A percentile compares a stretch with the other conserved stretches of the same genome.
phyloP scores from a whole-genome alignment of 2,888 invertebrate genomes.

The Pharmacophagus antenor region DNA sequence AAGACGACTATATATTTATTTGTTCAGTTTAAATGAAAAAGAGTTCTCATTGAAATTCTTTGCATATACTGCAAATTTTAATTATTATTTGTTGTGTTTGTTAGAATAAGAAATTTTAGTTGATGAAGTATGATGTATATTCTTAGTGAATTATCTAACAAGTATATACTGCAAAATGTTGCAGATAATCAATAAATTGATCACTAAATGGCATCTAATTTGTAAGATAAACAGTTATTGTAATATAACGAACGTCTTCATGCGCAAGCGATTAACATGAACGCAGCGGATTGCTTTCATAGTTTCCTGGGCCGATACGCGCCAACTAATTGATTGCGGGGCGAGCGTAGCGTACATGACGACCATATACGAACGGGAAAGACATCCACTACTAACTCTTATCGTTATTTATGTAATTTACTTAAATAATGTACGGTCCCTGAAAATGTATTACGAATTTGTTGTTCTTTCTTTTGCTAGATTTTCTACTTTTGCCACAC shows the following conservation, averaged over 20 bases:
- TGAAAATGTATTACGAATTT: background rate
- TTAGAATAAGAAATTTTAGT: too few species aligned
- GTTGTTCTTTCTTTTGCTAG: too few species aligned
- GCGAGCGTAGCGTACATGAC: conserved; percentile 8
- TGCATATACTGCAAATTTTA: too few species aligned
- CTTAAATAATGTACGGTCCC: background rate
- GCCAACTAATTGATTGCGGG: conserved; percentile 21
- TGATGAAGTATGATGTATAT: too few species aligned
- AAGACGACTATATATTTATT: too few species aligned
- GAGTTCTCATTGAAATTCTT: too few species aligned
- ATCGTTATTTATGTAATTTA: conserved; percentile 5
- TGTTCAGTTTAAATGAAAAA: too few species aligned
- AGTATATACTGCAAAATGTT: too few species aligned
- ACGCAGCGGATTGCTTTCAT: conserved; percentile 23
- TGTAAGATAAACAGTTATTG: conserved; percentile 2
- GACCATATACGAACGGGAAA: conserved; percentile 18
- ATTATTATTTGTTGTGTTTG: too few species aligned
- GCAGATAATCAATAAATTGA: background rate
- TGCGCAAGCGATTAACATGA: conserved; percentile 18
- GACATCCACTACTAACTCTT: conserved; percentile 8
- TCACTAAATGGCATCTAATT: conserved; percentile 5
- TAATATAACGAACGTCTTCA: conserved; percentile 17
- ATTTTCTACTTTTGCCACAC: too few species aligned
- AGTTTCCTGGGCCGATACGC: conserved; percentile 26
- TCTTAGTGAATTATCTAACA: too few species aligned